phyloP scores from a whole-genome alignment of 2,113 vertebrate species.

The Menidia beryllina region DNA sequence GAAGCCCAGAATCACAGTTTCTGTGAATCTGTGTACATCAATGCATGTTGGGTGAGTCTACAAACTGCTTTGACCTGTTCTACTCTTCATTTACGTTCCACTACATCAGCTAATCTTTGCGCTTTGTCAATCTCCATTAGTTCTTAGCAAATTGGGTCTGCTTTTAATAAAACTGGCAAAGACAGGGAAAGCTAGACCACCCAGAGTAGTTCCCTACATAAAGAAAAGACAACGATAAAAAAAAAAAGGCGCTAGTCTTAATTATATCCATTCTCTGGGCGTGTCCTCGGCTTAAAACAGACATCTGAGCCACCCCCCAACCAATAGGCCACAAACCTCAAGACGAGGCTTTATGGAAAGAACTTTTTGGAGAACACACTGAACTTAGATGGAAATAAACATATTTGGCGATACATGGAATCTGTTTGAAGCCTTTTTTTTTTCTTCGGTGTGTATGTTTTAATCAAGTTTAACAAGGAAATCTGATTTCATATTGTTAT shows the following conservation, averaged over 20 bases:
- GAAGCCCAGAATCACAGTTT: not conserved
- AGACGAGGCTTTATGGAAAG: constrained; percentile 52
- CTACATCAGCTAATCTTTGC: constrained; percentile 35
- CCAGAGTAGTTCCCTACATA: constrained; percentile 71
- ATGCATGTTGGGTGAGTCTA: constrained; percentile 28
- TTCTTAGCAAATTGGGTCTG: constrained; percentile 62
- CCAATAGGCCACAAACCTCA: constrained; percentile 68
- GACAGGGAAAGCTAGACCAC: constrained; percentile 80
- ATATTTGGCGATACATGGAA: constrained; percentile 1
- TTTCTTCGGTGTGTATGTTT: not conserved
- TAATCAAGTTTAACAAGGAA: constrained; percentile 22
- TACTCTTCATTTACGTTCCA: constrained; percentile 24
- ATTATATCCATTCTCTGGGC: constrained; percentile 82
- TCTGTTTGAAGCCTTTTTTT: not conserved
- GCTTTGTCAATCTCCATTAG: constrained; percentile 47
- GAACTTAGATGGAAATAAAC: constrained; percentile 57
- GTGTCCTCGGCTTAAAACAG: constrained; percentile 68
- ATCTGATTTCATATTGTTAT: constrained; percentile 32
- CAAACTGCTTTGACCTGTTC: constrained; percentile 39
- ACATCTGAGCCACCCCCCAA: constrained; percentile 55
- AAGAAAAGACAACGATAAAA: no score
- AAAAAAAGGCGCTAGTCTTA: constrained; percentile 73
- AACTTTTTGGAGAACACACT: constrained; percentile 51
- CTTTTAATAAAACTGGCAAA: constrained; percentile 73
- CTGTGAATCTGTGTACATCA: constrained; percentile 12